Percentiles rank a stretch among this genome's conserved stretches.
Evolutionary conservation across 2,797 vertebrate species (phyloP).

Genomic region (Acestrorhynchus altus): DNA sequence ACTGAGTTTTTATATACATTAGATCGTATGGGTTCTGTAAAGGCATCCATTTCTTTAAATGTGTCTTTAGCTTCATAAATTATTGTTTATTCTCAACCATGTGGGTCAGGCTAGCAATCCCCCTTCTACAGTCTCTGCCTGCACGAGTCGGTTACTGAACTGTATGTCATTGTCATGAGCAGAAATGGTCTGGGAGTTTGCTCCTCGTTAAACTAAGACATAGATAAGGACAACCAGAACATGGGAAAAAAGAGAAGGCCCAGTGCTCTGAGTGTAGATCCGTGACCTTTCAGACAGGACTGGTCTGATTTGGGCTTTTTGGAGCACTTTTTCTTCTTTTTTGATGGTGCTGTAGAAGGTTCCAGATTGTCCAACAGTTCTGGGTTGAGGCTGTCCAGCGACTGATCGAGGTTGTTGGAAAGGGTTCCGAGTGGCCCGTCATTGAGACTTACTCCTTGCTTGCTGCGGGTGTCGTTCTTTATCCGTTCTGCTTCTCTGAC

Average conservation of each 20-base stretch:
- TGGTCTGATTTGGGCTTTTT: constrained; percentile 94
- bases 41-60: constrained; percentile 91
- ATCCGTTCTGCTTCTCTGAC: constrained; percentile 80
- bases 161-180: constrained; percentile 85
- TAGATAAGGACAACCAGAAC: constrained; percentile 85
- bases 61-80: constrained; percentile 72
- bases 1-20: constrained; percentile 92
- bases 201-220: constrained; percentile 75
- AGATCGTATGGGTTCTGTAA: constrained; percentile 85
- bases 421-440: constrained; percentile 94
- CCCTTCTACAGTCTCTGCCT: constrained; percentile 73
- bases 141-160: constrained; percentile 79
- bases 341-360: constrained; percentile 88
- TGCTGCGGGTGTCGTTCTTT: constrained; percentile 90
- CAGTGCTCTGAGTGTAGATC: constrained; percentile 77
- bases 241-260: constrained; percentile 80
- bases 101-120: constrained; percentile 68
- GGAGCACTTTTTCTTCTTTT: constrained; percentile 94
- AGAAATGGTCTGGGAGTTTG: constrained; percentile 58
- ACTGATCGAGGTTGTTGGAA: constrained; percentile 88
- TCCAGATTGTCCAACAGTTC: constrained; percentile 88
- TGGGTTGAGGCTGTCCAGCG: constrained; percentile 85
- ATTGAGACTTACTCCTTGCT: constrained; percentile 84
- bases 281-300: constrained; percentile 89
- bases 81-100: constrained; percentile 69